Conservation (phyloP, 2,113 vertebrate genomes). For the Lipophrys pholis region DNA sequence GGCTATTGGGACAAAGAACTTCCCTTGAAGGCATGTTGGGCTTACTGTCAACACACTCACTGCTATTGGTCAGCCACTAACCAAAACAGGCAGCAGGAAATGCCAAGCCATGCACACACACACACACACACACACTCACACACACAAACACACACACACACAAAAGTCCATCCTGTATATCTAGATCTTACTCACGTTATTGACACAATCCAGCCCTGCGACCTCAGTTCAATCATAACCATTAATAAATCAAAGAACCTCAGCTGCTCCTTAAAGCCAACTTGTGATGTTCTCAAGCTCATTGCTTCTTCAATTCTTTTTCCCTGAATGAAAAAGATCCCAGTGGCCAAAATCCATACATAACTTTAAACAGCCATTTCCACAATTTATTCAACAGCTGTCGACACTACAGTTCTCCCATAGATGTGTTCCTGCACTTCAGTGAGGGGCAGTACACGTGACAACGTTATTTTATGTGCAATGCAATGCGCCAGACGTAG, state of each 20-base stretch:
- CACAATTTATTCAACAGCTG: constrained; percentile 48
- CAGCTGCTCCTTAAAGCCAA: constrained; percentile 8
- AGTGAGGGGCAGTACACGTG: constrained; percentile 13
- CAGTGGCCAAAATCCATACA: constrained; percentile 31
- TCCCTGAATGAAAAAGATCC: constrained; percentile 22
- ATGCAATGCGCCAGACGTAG: constrained; percentile 1
- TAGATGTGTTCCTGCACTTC: constrained; percentile 3
- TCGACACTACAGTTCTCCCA: constrained; percentile 13
- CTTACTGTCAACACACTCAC: constrained; percentile 46
- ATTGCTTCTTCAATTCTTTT: constrained; percentile 23
- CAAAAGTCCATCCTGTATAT: constrained; percentile 15
- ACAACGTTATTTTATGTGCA: constrained; percentile 24
- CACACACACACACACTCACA: too few species aligned
- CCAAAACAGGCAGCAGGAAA: constrained; percentile 30
- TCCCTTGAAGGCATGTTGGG: constrained; percentile 50
- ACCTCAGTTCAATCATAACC: constrained; percentile 26
- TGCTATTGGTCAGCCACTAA: constrained; percentile 53
- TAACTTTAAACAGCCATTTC: constrained; percentile 22
- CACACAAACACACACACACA: too few species aligned
- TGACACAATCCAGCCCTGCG: constrained; percentile 22
- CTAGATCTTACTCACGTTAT: constrained; percentile 18
- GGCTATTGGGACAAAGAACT: constrained; percentile 54
- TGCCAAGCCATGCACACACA: constrained; percentile 38
- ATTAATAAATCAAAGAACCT: constrained; percentile 35
- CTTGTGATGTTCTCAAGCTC: constrained; percentile 12